Evolutionary conservation across 2,797 vertebrate genomes (phyloP).

Genomic region (Urophycis tenuis): DNA sequence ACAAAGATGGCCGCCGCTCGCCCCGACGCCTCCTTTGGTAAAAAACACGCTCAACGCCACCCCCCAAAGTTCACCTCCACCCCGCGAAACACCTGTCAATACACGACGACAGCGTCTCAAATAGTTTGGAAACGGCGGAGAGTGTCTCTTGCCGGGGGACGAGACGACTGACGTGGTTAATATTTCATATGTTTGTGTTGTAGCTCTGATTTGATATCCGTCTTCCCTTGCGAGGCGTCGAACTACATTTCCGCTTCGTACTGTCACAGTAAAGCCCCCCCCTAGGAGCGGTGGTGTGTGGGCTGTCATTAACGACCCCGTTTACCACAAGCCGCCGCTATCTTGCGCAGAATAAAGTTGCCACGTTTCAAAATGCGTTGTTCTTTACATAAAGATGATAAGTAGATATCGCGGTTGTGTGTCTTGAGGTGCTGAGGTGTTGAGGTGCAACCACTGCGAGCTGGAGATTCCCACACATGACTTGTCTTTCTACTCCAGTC

Average conservation of each 20-base stretch:
- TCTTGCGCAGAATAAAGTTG: background rate
- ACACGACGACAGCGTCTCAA: slow-evolving; percentile 20
- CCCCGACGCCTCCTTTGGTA: slow-evolving; percentile 67
- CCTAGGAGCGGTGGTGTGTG: slow-evolving; percentile 45
- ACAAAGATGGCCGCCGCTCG: slow-evolving; percentile 76
- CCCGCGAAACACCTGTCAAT: too few species aligned
- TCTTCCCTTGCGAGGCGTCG: slow-evolving; percentile 33
- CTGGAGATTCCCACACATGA: background rate
- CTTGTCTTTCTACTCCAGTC: background rate
- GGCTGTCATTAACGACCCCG: background rate
- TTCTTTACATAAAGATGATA: background rate
- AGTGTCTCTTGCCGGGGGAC: background rate
- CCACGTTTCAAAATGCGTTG: background rate
- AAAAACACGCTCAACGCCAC: slow-evolving; percentile 33
- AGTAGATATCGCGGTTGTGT: background rate
- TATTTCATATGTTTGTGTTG: slow-evolving; percentile 24
- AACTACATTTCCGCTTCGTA: slow-evolving; percentile 57
- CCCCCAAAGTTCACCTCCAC: slow-evolving; percentile 54
- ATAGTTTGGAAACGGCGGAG: background rate
- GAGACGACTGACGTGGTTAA: slow-evolving; percentile 11
- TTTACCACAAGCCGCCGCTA: background rate
- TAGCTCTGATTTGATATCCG: slow-evolving; percentile 36
- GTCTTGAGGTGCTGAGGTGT: background rate
- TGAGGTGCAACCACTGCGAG: background rate
- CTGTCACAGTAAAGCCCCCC: slow-evolving; percentile 63